These are phyloP conservation scores for Delia radicum DNA, from an alignment of 1,140 invertebrate species.

Conservation along the genomic window DNA sequence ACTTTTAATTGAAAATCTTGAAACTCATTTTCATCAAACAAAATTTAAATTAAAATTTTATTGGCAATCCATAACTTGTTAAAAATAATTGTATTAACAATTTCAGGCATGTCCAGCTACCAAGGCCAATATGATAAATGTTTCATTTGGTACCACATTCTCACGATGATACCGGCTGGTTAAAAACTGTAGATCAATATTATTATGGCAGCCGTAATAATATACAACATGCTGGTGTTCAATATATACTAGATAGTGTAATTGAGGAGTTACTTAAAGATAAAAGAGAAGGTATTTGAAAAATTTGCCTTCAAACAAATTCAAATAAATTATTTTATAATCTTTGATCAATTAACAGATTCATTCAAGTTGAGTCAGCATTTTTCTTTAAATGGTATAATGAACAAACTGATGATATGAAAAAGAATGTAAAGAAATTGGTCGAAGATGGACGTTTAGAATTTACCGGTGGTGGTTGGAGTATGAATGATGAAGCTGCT, in stretches of 20 bases:
- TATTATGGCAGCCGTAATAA: conserved; percentile 60
- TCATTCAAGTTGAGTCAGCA: conserved; percentile 79
- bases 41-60: no score
- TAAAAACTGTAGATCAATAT: conserved; percentile 85
- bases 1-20: no score
- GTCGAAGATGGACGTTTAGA: conserved; percentile 79
- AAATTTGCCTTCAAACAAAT: background rate
- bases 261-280: conserved; percentile 75
- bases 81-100: no score
- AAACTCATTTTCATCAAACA: no score
- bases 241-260: conserved; percentile 90
- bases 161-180: conserved; percentile 91
- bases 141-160: conserved; percentile 80
- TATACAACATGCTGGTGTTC: conserved; percentile 80
- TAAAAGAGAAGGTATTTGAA: conserved; percentile 58
- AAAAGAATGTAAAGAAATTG: conserved; percentile 64
- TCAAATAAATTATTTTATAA: background rate
- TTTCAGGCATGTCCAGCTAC: conserved; percentile 36
- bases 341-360: conserved; percentile 60
- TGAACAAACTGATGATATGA: conserved; percentile 65
- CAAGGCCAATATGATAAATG: conserved; percentile 61
- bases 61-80: no score
- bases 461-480: conserved; percentile 85
- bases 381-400: conserved; percentile 95
- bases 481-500: conserved; percentile 92